phyloP scores from a whole-genome alignment of 2,113 vertebrate species.

The Hiodon alosoides region DNA sequence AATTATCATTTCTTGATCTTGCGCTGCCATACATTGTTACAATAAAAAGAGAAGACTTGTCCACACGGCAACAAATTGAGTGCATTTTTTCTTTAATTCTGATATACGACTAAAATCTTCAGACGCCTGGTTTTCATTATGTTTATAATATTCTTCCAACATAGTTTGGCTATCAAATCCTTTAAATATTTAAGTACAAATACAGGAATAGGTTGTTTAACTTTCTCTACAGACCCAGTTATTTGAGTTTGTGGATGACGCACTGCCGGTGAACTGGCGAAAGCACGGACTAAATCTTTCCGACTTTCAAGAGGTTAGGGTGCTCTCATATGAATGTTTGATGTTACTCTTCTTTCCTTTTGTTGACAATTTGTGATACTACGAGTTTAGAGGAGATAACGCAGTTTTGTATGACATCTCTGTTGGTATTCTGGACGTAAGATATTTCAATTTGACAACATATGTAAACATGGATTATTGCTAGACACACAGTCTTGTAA shows the following conservation, averaged over 20 bases:
- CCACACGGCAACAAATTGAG: not conserved
- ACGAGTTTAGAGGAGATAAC: no score
- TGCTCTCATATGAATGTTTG: constrained; percentile 43
- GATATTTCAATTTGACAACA: no score
- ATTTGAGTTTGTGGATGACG: constrained; percentile 62
- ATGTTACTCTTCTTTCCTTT: no score
- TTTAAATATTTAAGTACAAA: constrained; percentile 25
- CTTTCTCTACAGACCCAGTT: constrained; percentile 44
- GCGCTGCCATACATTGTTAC: no score
- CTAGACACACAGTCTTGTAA: no score
- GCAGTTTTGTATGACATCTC: no score
- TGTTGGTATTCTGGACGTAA: no score
- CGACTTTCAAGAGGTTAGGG: constrained; percentile 42
- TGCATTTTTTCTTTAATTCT: constrained; percentile 39
- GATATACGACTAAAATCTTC: constrained; percentile 64
- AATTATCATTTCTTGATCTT: no score
- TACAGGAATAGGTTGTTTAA: constrained; percentile 12
- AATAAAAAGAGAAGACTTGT: no score
- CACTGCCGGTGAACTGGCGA: constrained; percentile 54
- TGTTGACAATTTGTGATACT: no score
- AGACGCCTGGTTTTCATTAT: constrained; percentile 61
- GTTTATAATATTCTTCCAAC: constrained; percentile 68
- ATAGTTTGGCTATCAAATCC: constrained; percentile 38
- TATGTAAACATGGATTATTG: no score
- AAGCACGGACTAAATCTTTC: constrained; percentile 49